Conservation (phyloP, 1,140 invertebrate genomes). For the Triops longicaudatus region DNA sequence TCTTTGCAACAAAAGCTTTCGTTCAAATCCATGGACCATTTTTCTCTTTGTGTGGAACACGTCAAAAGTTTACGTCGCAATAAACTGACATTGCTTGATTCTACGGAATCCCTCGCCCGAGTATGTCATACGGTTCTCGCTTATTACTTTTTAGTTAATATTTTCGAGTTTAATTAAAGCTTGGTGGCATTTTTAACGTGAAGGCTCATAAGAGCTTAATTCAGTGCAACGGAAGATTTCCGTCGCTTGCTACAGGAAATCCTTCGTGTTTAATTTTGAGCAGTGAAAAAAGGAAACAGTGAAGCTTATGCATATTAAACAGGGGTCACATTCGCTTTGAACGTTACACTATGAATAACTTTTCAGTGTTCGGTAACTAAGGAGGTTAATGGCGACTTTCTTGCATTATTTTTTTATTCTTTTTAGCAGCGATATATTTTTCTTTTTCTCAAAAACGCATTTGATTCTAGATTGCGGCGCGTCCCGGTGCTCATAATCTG, state of each 20-base stretch:
- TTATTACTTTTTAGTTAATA: neutral
- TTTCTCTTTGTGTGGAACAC: conserved; percentile 80
- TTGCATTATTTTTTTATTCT: neutral
- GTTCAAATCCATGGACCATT: conserved; percentile 68
- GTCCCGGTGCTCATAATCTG: conserved; percentile 77
- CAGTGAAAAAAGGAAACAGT: neutral
- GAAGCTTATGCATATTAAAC: conserved; percentile 16
- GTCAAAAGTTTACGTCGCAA: conserved; percentile 75
- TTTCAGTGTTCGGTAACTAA: conserved; percentile 1
- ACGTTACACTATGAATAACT: too few relatives aligned
- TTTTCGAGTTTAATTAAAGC: too few relatives aligned
- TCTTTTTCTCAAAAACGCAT: conserved; percentile 2
- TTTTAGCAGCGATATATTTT: neutral
- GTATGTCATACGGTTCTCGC: conserved; percentile 44
- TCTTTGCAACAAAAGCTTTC: conserved; percentile 78
- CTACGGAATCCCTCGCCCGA: conserved; percentile 70
- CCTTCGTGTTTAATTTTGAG: neutral
- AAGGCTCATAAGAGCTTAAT: too few relatives aligned
- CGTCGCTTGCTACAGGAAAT: neutral
- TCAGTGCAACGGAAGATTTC: too few relatives aligned
- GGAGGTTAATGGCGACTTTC: neutral
- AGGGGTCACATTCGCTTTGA: conserved; percentile 16
- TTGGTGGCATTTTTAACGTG: too few relatives aligned
- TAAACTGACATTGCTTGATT: conserved; percentile 72
- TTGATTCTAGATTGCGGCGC: conserved; percentile 62